phyloP scores from a whole-genome alignment of 2,888 invertebrate genomes.

The Phengaris arion region DNA sequence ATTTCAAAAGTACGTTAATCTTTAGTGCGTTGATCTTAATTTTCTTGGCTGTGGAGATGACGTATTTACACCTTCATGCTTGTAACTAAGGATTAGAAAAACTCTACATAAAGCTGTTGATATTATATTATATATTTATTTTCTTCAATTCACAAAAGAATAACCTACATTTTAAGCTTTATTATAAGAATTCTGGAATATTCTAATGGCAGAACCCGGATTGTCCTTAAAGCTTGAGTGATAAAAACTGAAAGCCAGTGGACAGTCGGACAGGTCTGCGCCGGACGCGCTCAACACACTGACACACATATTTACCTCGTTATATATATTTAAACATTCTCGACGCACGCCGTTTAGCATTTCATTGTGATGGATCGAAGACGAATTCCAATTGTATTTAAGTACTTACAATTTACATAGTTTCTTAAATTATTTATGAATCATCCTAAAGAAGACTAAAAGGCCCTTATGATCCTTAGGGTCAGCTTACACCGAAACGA shows the following conservation, averaged over 20 bases:
- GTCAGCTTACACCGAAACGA: no score
- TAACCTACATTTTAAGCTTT: neutral
- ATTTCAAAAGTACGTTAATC: no score
- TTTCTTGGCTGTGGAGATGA: no score
- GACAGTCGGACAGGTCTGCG: slow-evolving; percentile 37
- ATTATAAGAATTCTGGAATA: neutral
- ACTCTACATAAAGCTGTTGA: no score
- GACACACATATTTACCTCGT: slow-evolving; percentile 64
- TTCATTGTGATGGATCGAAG: slow-evolving; percentile 45
- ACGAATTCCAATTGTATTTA: neutral
- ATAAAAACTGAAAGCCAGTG: slow-evolving; percentile 25
- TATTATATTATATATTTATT: no score
- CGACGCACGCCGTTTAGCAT: slow-evolving; percentile 51
- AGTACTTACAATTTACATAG: neutral
- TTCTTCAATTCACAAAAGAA: neutral
- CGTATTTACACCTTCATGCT: no score
- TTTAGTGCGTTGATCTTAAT: no score
- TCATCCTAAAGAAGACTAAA: no score
- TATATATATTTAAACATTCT: slow-evolving; percentile 65
- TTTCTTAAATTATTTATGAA: no score
- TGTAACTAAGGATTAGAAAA: no score
- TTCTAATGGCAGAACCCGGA: slow-evolving; percentile 4
- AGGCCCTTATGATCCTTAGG: no score
- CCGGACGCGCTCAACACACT: slow-evolving; percentile 61
- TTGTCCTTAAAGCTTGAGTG: slow-evolving; percentile 4